Base-by-base conservation (phyloP, 2,113 vertebrate genomes). In the Mionectes macconnelli region DNA sequence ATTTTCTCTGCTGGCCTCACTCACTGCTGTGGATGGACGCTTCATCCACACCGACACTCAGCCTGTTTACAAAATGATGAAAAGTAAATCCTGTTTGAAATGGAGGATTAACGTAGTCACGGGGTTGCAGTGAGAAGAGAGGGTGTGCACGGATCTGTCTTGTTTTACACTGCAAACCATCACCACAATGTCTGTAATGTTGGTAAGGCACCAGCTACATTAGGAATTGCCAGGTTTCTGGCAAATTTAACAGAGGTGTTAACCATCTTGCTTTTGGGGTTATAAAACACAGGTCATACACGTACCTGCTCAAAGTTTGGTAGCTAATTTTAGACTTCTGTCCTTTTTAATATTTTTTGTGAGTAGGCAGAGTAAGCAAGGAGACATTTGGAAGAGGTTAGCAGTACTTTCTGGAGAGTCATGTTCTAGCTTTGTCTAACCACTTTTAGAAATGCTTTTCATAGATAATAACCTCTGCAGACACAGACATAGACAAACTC, bases 21-120 rank as follows among this genome's bases (percentile, higher is more conserved):
- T 86, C 79, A 56, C 23, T 76, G 52, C 66, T 60, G 2, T 8
- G 73, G 63, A 62, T 52, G 59, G 77, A 28, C 5, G 30, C 40
- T 84, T 94, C 59, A 81, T 28, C 64, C 55, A 35, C 79, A 91
- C 2, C 72, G 45, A 59, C 45, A 14, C 47, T 77, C 72, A 72
- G 39, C 15, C 60, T 59, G 85, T 83, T 95, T 93, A 80, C 84
- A 68, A 90, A 88, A 84, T 12, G 24, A 42, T 73, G 82, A 87
- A 70, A 74, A 96, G 75, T 80, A 87, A 92, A 95, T 94, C 82
- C 75, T 85, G 55, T 91, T 95, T 88, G 56, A 92, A 88, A 85
- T 8, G 50, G 72, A 77, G 75, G 79, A 90, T 96, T 94, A 95
- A 63, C 6, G 27, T 25, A 63, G 76, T 50, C 52, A 68, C 47